Conservation (phyloP, 2,113 vertebrate species). For the Verasper variegatus region DNA sequence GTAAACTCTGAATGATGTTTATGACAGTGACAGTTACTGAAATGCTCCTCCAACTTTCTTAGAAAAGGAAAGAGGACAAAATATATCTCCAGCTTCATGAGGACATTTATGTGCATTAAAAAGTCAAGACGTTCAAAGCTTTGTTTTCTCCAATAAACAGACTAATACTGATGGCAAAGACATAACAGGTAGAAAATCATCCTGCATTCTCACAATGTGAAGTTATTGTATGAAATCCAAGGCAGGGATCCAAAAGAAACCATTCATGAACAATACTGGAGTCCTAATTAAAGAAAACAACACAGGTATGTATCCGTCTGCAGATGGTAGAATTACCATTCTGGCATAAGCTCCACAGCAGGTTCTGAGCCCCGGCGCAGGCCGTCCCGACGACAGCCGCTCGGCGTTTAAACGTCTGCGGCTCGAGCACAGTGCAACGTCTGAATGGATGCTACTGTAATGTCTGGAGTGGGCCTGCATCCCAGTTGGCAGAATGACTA, state of each 20-base stretch:
- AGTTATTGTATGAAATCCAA: neutral
- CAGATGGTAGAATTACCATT: slow-evolving; percentile 27
- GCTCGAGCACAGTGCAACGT: slow-evolving; percentile 5
- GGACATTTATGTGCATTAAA: too few relatives aligned
- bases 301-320: slow-evolving; percentile 32
- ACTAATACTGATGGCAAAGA: too few relatives aligned
- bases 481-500: slow-evolving; percentile 73
- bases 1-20: neutral
- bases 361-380: slow-evolving; percentile 16
- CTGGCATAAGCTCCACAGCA: neutral
- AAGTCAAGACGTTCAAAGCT: too few relatives aligned
- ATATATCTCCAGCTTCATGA: too few relatives aligned
- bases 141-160: too few relatives aligned
- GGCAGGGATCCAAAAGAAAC: neutral
- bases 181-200: too few relatives aligned
- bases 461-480: slow-evolving; percentile 57
- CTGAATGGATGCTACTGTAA: slow-evolving; percentile 74
- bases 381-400: slow-evolving; percentile 30
- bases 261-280: neutral
- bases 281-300: slow-evolving; percentile 17
- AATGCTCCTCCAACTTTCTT: too few relatives aligned
- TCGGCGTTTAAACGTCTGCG: slow-evolving; percentile 22
- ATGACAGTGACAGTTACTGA: too few relatives aligned
- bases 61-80: too few relatives aligned
- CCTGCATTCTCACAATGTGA: too few relatives aligned